Percentiles rank a stretch among this genome's conserved stretches.
phyloP scores from a whole-genome alignment of 2,113 vertebrate species.

The Grantiella picta region DNA sequence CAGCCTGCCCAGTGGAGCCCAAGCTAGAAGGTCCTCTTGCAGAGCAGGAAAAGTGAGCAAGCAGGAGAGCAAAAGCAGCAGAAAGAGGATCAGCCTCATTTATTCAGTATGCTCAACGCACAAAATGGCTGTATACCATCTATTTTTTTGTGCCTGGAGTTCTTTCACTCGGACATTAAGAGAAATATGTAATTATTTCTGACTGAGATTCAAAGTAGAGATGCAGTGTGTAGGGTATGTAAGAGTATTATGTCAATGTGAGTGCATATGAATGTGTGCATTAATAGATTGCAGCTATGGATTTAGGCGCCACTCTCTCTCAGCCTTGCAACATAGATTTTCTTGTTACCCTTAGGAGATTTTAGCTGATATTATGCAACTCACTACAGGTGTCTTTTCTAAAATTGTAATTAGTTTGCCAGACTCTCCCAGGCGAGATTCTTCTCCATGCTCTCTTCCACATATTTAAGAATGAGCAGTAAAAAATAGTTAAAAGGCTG shows the following conservation, averaged over 20 bases:
- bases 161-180: neutral
- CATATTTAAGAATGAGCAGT: neutral
- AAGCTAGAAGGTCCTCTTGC: neutral
- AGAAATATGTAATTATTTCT: slow-evolving; percentile 34
- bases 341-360: slow-evolving; percentile 24
- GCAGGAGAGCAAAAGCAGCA: neutral
- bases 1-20: neutral
- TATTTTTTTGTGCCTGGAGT: neutral
- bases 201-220: neutral
- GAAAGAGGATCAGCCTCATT: neutral
- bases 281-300: neutral
- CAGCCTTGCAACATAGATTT: neutral
- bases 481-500: neutral
- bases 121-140: slow-evolving; percentile 16
- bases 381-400: slow-evolving; percentile 14
- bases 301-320: slow-evolving; percentile 4
- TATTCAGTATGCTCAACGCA: neutral
- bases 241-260: neutral
- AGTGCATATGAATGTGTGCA: neutral
- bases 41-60: neutral
- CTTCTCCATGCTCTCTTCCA: neutral
- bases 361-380: neutral
- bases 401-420: slow-evolving; percentile 27
- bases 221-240: neutral
- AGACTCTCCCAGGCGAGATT: neutral